Base-by-base conservation (phyloP, 2,888 invertebrate species). In the Cloeon dipterum region DNA sequence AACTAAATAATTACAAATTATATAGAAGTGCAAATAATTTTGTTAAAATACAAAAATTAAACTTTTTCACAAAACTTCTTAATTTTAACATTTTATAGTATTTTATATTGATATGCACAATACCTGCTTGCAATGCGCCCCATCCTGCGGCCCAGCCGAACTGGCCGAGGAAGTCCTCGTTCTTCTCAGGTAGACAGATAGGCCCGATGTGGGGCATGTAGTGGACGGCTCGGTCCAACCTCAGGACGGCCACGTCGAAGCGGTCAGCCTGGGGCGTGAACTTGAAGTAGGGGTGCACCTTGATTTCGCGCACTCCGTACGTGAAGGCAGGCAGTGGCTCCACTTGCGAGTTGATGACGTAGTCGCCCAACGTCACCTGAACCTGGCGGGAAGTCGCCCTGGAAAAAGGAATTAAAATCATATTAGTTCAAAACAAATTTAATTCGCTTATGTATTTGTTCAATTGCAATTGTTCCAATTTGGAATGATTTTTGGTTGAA, bases 81-180 rank as follows among this genome's bases (percentile, higher is more conserved):
- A n/a, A n/a, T n/a, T n/a, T n/a, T n/a, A n/a, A n/a, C n/a, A n/a
- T n/a, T n/a, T n/a, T n/a, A n/a, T n/a, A n/a, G n/a, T n/a, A n/a
- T n/a, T n/a, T n/a, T n/a, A n/a, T n/a, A n/a, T n/a, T n/a, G n/a
- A n/a, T n/a, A n/a, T n/a, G n/a, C n/a, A n/a, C n/a, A n/a, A n/a
- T 52, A 66, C 67, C 66, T 46, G 67, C 63, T 54, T 67, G 64
- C 7, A 88, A 59, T 0, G 89, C 88, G 11, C 88, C 89, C 89
- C 89, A 89, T 19, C 88, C 86, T 0, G 86, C 86, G 5, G 85
- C 86, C 71, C 86, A 86, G 19, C 85, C 88, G 47, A 77, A 83
- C 54, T 85, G 82, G 2, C 88, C 88, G 34, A 86, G 63, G 59
- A 85, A 88, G 54, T 81, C 83, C 33, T 83, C 78, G 34, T 82